These are phyloP conservation scores for Diabrotica balteata DNA, from an alignment of 2,888 invertebrate genomes.

Conservation along the genomic window DNA sequence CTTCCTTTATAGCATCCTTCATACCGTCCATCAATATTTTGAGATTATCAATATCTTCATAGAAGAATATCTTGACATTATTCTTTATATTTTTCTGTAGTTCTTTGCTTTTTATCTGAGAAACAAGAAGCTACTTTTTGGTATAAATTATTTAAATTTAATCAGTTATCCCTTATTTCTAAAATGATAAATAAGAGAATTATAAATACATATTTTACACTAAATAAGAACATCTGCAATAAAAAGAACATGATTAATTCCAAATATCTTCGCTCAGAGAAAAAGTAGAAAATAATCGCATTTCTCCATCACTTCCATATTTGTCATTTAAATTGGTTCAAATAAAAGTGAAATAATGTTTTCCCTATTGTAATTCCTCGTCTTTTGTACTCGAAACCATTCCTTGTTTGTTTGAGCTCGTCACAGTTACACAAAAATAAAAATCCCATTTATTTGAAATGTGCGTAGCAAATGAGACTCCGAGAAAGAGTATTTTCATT, in stretches of 20 bases:
- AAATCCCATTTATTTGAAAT: background rate
- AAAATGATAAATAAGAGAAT: too few relatives aligned
- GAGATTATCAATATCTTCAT: too few relatives aligned
- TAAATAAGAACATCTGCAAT: background rate
- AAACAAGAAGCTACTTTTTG: too few relatives aligned
- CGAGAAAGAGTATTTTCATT: background rate
- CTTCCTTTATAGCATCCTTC: too few relatives aligned
- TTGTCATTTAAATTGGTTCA: slow-evolving; percentile 1
- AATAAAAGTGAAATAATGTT: background rate
- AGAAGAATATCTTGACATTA: too few relatives aligned
- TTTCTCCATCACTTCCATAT: background rate
- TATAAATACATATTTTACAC: too few relatives aligned
- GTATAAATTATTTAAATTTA: too few relatives aligned
- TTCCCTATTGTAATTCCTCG: background rate
- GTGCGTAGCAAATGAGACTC: background rate
- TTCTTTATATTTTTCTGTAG: too few relatives aligned
- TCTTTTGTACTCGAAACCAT: background rate
- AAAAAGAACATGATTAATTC: background rate
- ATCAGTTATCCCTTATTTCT: too few relatives aligned
- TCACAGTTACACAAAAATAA: background rate
- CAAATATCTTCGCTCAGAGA: background rate
- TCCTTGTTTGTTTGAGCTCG: background rate
- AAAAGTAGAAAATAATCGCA: background rate
- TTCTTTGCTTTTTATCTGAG: too few relatives aligned
- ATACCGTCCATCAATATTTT: too few relatives aligned